phyloP scores from a whole-genome alignment of 2,888 invertebrate genomes.

The Zaprionus bogoriensis region DNA sequence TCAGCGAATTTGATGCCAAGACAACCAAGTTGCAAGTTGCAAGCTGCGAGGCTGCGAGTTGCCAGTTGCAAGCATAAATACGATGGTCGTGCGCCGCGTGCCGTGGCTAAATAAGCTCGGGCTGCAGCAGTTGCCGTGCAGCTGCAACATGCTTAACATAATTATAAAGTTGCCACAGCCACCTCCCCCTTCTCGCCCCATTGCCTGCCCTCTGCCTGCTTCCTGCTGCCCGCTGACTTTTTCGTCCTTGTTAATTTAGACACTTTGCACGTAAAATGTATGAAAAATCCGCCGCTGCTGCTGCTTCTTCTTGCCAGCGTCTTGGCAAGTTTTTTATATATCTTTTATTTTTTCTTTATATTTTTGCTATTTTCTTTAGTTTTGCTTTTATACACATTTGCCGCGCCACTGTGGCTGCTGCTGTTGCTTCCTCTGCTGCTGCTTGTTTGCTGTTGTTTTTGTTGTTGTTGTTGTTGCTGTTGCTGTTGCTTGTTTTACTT shows the following conservation, averaged over 20 bases:
- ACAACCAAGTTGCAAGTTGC: slow-evolving; percentile 29
- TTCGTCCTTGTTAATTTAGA: slow-evolving; percentile 78
- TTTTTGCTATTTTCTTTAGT: slow-evolving; percentile 13
- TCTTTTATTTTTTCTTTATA: slow-evolving; percentile 8
- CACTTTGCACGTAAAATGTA: slow-evolving; percentile 78
- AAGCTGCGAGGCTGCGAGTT: slow-evolving; percentile 1
- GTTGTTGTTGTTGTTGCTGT: slow-evolving; percentile 36
- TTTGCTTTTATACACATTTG: background rate
- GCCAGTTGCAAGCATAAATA: slow-evolving; percentile 25
- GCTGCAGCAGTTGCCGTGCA: slow-evolving; percentile 16
- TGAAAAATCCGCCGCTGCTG: slow-evolving; percentile 37
- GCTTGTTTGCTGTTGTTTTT: slow-evolving; percentile 59
- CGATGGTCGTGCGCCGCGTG: slow-evolving; percentile 15
- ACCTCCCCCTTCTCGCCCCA: slow-evolving; percentile 3
- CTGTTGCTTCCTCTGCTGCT: slow-evolving; percentile 32
- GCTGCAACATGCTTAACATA: slow-evolving; percentile 74
- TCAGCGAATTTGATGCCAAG: slow-evolving; percentile 51
- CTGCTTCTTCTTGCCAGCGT: no score
- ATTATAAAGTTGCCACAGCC: slow-evolving; percentile 69
- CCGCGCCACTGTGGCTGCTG: slow-evolving; percentile 17
- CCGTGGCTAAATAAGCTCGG: slow-evolving; percentile 27
- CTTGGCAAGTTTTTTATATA: no score
- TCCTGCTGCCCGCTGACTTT: slow-evolving; percentile 51
- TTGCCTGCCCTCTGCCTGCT: background rate
- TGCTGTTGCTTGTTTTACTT: slow-evolving; percentile 71